Evolutionary conservation across 2,888 invertebrate genomes (phyloP), one percentile per base, ranked within the genome.

Genomic region (Tuta absoluta): DNA sequence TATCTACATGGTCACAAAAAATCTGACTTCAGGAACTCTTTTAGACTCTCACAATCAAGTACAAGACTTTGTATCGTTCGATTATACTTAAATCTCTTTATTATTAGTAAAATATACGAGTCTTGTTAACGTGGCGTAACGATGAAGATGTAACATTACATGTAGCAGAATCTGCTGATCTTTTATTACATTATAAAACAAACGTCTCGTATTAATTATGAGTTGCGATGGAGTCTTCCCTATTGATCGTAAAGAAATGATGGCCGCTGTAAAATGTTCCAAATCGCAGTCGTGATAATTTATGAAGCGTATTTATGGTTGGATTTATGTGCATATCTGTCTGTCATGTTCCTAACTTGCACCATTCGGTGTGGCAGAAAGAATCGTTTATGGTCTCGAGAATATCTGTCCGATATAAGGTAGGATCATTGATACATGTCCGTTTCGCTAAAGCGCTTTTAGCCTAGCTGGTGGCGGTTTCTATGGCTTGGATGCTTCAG

Each of bases 131-230:
- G 74, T 78, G 75, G 71, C 70, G 76, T 76, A 76, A 84, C 74
- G 76, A 75, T 72, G 71, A 71, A 75, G 76, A 76, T 80, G 83
- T 84, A 82, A 85, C 75, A 71, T 84, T 74, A 78, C 77, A 73
- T 71, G 78, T 71, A 72, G 75, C 78, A 73, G 81, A 87, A 82
- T 85, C 81, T 80, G 86, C 86, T 82, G 84, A 84, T 82, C 77
- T 86, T 91, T 91, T 90, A 91, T 87, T 83, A 78, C 79, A 89
- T 84, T 87, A 89, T 91, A 91, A 91, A 91, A 89, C 90, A 91
- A 90, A 90, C 86, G 88, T 88, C 81, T 85, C 87, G 85, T 89
- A 90, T 90, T 91, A 91, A 91, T 91, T 91, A 91, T 86, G 82
- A 84, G 82, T 80, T 82, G 75, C 75, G 81, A 81, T 82, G 81